Base-by-base conservation (phyloP, 2,888 invertebrate species). In the Lasiommata megera region DNA sequence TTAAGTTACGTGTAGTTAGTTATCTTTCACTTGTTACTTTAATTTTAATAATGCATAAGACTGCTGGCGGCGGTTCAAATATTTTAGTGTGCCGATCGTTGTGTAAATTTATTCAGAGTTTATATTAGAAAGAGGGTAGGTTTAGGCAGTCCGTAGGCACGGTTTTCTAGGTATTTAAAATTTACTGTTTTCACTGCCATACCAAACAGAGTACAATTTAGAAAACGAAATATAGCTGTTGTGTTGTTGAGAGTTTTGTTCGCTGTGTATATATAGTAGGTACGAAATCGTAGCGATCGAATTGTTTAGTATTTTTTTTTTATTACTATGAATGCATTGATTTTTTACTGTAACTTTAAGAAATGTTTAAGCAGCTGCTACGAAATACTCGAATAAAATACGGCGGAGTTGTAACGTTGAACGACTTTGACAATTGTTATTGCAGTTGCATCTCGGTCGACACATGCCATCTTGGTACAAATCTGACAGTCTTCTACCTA, bases 131-230 rank as follows among this genome's bases (percentile, higher is more conserved):
- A 67, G 18, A 65, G 58, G 66, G 63, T 74, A 69, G 73, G 60
- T 69, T 66, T 66, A 68, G 74, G 73, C 71, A 74, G 73, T 74
- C 64, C 60, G 68, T 66, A 66, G 62, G 69, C 62, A 68, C 66
- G 51, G 44, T 71, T 67, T 64, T 67, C 64, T 72, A 67, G 67
- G 70, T 65, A 70, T 70, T 66, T 68, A 69, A 73, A 53, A 36
- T 53, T 53, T 53, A 53, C 66, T 71, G 66, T 75, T 75, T 68
- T 74, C 84, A 88, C 87, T 89, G 88, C 88, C 88, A 88, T 79
- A 82, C 71, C 71, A 79, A 78, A 76, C 70, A 76, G 79, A 84
- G 82, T 85, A 87, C 82, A 86, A 84, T 67, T 72, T 77, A 77
- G 71, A 76, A 14, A 73, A 74, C 73, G 76, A 73, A 62, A 44